Evolutionary conservation across 2,888 invertebrate species (phyloP).

Genomic region (Callimorpha dominula): DNA sequence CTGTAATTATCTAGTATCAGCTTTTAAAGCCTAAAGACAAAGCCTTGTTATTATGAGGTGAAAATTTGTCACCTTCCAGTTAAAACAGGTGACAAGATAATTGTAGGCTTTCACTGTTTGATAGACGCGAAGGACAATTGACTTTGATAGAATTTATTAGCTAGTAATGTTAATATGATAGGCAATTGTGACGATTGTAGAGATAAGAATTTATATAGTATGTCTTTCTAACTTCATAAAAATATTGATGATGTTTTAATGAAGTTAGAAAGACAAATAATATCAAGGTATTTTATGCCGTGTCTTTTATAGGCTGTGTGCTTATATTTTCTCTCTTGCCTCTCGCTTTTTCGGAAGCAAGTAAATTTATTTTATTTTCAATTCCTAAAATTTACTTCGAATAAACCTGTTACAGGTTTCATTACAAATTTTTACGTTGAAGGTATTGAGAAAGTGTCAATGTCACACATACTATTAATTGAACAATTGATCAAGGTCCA

Average conservation of each 20-base stretch:
- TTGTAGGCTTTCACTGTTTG: constrained; percentile 30
- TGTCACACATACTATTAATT: no score
- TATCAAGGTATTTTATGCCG: no score
- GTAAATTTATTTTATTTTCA: no score
- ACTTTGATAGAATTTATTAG: constrained; percentile 30
- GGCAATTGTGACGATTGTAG: background rate
- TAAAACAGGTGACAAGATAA: constrained; percentile 43
- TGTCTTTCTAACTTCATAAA: background rate
- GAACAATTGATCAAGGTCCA: no score
- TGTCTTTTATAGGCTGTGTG: no score
- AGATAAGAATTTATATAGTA: constrained; percentile 5
- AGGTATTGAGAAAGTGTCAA: no score
- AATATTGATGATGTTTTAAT: background rate
- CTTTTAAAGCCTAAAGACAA: constrained; percentile 23
- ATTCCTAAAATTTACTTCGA: no score
- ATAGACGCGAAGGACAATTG: constrained; percentile 22
- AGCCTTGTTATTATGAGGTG: constrained; percentile 27
- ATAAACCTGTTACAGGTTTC: no score
- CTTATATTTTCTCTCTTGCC: no score
- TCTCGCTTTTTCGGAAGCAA: no score
- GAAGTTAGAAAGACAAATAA: background rate
- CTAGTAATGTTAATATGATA: constrained; percentile 22
- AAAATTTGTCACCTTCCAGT: constrained; percentile 43
- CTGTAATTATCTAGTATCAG: constrained; percentile 21
- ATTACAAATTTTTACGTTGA: no score